These are phyloP conservation scores for Ophion obscuratus DNA, from an alignment of 2,888 invertebrate genomes.

Conservation along the genomic window DNA sequence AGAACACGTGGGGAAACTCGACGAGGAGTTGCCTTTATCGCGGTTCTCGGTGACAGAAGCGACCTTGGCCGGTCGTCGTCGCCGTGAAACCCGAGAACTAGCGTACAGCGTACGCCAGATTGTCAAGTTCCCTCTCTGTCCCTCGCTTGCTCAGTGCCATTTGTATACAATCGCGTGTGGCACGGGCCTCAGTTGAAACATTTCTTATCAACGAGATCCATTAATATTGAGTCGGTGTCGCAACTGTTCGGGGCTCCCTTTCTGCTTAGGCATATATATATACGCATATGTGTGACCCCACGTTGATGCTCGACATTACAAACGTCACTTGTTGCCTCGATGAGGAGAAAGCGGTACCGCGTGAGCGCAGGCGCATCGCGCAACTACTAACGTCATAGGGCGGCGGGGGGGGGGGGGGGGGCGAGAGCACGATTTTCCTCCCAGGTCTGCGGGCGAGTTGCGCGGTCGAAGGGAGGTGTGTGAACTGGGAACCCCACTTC, in stretches of 20 bases:
- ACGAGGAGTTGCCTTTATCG: slow-evolving; percentile 27
- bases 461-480: no score
- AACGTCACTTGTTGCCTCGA: slow-evolving; percentile 61
- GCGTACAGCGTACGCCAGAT: neutral
- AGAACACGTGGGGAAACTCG: neutral
- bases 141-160: neutral
- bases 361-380: slow-evolving; percentile 25
- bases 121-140: neutral
- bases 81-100: slow-evolving; percentile 22
- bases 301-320: neutral
- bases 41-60: slow-evolving; percentile 49
- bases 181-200: slow-evolving; percentile 4
- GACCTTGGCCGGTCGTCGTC: slow-evolving; percentile 62
- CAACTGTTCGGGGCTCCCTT: no score
- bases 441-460: slow-evolving; percentile 1
- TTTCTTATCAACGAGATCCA: slow-evolving; percentile 32
- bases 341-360: neutral
- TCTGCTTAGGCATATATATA: neutral
- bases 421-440: neutral
- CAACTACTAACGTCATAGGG: no score
- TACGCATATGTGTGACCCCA: neutral
- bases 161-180: slow-evolving; percentile 29
- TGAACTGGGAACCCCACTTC: no score
- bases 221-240: slow-evolving; percentile 9
- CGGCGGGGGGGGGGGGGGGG: neutral